These are phyloP conservation scores for Nemotelus pantherinus DNA, from an alignment of 2,888 invertebrate genomes.

Conservation along the genomic window DNA sequence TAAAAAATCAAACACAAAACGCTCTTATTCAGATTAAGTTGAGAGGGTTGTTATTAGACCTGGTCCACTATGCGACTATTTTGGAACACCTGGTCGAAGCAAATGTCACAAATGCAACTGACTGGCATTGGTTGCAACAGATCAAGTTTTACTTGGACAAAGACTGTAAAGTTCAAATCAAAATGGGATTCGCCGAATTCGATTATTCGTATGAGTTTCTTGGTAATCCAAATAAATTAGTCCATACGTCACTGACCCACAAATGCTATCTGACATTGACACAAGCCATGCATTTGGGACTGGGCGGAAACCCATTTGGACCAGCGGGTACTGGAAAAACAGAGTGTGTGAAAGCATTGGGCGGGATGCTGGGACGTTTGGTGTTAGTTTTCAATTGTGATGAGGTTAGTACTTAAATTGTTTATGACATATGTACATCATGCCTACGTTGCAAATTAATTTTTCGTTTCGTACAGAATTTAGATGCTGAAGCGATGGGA, in stretches of 20 bases:
- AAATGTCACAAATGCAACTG: constrained; percentile 72
- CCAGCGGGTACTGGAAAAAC: constrained; percentile 99
- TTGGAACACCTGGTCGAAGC: constrained; percentile 79
- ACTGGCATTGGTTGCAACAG: constrained; percentile 97
- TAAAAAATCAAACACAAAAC: constrained; percentile 63
- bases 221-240: constrained; percentile 94
- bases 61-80: constrained; percentile 88
- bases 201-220: constrained; percentile 98
- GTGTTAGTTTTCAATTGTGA: constrained; percentile 98
- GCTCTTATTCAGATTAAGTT: constrained; percentile 83
- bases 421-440: background rate
- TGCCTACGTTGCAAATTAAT: background rate
- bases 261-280: constrained; percentile 97
- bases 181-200: constrained; percentile 94
- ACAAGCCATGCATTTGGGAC: constrained; percentile 94
- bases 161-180: constrained; percentile 72
- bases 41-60: constrained; percentile 91
- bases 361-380: constrained; percentile 87
- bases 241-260: constrained; percentile 95
- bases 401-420: constrained; percentile 70
- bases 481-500: constrained; percentile 95
- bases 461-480: constrained; percentile 71
- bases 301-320: constrained; percentile 98
- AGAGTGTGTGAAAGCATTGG: constrained; percentile 96
- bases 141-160: constrained; percentile 78